These are phyloP conservation scores for Macrosoma leucophasiata DNA, from an alignment of 2,888 invertebrate species.

Conservation along the genomic window DNA sequence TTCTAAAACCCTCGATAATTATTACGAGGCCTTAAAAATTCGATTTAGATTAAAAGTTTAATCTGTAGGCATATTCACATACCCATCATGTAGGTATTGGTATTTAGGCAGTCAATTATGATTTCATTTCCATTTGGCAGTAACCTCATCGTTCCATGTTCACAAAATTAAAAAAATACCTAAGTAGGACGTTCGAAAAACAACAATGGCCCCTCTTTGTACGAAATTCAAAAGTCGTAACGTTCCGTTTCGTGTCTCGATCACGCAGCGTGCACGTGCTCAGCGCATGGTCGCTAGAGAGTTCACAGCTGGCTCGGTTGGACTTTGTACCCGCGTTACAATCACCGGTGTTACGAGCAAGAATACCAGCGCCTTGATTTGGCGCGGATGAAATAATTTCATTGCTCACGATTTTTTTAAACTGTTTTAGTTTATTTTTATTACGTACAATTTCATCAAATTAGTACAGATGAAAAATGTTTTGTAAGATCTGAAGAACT, in stretches of 20 bases:
- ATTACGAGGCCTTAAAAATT: too few species aligned
- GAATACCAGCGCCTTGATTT: conserved; percentile 39
- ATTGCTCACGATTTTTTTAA: too few species aligned
- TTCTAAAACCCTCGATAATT: too few species aligned
- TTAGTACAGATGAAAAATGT: too few species aligned
- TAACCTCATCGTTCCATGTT: conserved; percentile 2
- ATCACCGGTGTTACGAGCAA: conserved; percentile 55
- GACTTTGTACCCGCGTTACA: conserved; percentile 66
- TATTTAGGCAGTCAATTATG: neutral
- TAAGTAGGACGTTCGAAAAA: too few species aligned
- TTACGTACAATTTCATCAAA: too few species aligned
- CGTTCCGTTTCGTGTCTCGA: conserved; percentile 23
- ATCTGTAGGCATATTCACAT: too few species aligned
- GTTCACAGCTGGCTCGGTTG: conserved; percentile 57
- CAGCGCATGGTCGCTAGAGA: conserved; percentile 44
- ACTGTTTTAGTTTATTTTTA: too few species aligned
- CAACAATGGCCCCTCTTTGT: conserved; percentile 12
- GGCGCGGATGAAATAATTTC: conserved; percentile 23
- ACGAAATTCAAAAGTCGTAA: conserved; percentile 25
- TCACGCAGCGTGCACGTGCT: conserved; percentile 57
- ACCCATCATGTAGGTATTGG: too few species aligned
- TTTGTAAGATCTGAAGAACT: too few species aligned
- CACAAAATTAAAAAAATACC: conserved; percentile 1
- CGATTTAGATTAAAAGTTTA: too few species aligned
- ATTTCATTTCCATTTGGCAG: neutral